phyloP scores from a whole-genome alignment of 2,113 vertebrate genomes.

The Anthoscopus minutus region DNA sequence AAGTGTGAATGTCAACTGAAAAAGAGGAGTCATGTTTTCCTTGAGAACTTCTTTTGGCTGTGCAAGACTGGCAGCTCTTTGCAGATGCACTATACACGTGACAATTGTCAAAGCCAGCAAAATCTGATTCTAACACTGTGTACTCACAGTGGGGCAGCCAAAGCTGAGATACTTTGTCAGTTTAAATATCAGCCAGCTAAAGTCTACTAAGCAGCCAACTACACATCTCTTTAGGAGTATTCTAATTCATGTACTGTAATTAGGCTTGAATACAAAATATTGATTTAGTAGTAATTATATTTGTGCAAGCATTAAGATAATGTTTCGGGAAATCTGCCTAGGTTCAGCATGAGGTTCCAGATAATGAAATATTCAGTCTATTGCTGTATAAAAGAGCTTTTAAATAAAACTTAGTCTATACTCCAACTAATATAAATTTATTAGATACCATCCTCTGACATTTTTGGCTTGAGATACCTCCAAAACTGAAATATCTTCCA shows the following conservation, averaged over 20 bases:
- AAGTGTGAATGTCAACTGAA: not conserved
- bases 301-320: conserved; percentile 20
- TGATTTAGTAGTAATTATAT: conserved; percentile 58
- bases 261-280: conserved; percentile 52
- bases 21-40: not conserved
- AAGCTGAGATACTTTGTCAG: not conserved
- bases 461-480: not conserved
- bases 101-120: not conserved
- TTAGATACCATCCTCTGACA: not conserved
- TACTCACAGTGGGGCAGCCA: not conserved
- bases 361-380: conserved; percentile 5
- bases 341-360: conserved; percentile 22
- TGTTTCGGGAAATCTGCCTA: conserved; percentile 40
- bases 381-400: conserved; percentile 7
- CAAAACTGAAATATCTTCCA: not conserved
- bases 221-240: not conserved
- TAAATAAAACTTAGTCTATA: not conserved
- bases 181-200: conserved; percentile 14
- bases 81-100: fast-evolving
- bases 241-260: conserved; percentile 42
- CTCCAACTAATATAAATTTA: not conserved
- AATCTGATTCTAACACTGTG: not conserved
- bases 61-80: not conserved
- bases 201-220: conserved; percentile 9
- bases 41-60: not conserved